A percentile compares a stretch with the other conserved stretches of the same genome.
Evolutionary conservation across 2,797 vertebrate species (phyloP).

Genomic region (Cercopithecus hamlyni): DNA sequence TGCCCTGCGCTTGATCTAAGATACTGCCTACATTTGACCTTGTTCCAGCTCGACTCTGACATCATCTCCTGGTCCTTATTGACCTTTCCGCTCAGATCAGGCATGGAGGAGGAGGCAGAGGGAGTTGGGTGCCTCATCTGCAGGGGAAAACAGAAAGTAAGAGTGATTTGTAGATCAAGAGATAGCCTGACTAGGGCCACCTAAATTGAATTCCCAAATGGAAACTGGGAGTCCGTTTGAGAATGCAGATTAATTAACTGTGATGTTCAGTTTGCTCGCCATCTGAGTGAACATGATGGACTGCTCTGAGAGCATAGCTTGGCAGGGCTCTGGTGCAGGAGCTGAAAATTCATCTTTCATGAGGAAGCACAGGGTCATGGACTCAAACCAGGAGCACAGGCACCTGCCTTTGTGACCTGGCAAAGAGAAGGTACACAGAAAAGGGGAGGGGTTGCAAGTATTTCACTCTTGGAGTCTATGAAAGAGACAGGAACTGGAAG

Average conservation of each 20-base stretch:
- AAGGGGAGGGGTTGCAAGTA: not conserved
- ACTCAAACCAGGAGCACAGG: not conserved
- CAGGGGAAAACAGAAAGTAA: not conserved
- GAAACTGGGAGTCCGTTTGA: conserved; percentile 57
- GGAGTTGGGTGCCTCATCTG: not conserved
- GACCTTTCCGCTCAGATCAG: not conserved
- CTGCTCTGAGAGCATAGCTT: rapidly evolving
- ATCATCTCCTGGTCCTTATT: not conserved
- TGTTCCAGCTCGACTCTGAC: not conserved
- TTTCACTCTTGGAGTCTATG: not conserved
- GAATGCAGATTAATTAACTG: conserved; percentile 62
- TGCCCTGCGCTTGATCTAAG: not conserved
- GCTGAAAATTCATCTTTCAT: conserved; percentile 23
- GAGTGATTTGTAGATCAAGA: not conserved
- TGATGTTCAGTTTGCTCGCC: not conserved
- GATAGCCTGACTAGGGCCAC: not conserved
- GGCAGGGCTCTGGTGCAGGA: not conserved
- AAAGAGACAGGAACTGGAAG: not conserved
- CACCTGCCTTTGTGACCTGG: rapidly evolving
- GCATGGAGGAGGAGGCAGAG: not conserved
- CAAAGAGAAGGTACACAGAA: not conserved
- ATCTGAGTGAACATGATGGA: not conserved
- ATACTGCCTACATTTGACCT: not conserved
- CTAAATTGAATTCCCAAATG: conserved; percentile 62
- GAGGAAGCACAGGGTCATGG: conserved; percentile 10